Conservation (phyloP, 37 sponge, comb jelly and placozoan species). For the Spongilla lacustris region DNA sequence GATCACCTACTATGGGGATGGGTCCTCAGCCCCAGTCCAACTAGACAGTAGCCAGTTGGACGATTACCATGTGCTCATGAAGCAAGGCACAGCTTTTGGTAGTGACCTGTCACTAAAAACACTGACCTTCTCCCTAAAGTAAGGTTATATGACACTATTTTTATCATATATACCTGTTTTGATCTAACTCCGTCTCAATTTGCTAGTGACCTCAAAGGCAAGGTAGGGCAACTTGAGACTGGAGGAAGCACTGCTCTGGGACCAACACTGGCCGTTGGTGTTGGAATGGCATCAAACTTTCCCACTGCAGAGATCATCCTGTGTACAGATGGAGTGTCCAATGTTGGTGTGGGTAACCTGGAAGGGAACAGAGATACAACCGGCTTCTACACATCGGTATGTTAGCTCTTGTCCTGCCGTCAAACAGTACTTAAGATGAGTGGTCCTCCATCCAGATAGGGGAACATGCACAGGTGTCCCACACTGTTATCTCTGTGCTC, state of each 20-base stretch:
- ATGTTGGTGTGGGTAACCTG: conserved; percentile 85
- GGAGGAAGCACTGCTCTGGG: conserved; percentile 92
- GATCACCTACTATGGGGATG: conserved; percentile 83
- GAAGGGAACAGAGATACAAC: conserved; percentile 13
- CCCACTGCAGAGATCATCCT: conserved; percentile 87
- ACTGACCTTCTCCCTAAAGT: neutral
- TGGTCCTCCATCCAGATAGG: conserved; percentile 69
- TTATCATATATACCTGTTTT: neutral
- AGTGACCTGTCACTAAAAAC: conserved; percentile 60
- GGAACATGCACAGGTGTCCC: conserved; percentile 69
- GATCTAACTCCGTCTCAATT: neutral
- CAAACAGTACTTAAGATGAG: neutral
- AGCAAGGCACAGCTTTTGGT: conserved; percentile 65
- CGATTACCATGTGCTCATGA: conserved; percentile 71
- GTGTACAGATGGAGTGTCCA: conserved; percentile 93
- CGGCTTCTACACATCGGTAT: conserved; percentile 78
- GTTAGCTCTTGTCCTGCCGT: neutral
- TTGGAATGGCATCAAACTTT: conserved; percentile 77
- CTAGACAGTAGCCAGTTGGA: conserved; percentile 53
- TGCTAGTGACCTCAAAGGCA: conserved; percentile 59
- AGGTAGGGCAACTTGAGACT: conserved; percentile 50
- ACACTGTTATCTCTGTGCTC: conserved; percentile 82
- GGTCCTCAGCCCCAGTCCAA: conserved; percentile 7
- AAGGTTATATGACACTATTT: neutral
- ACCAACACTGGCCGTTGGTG: conserved; percentile 82